A percentile compares a stretch with the other conserved stretches of the same genome.
Conservation (phyloP, 2,888 invertebrate genomes). For the Phorcus lineatus region DNA sequence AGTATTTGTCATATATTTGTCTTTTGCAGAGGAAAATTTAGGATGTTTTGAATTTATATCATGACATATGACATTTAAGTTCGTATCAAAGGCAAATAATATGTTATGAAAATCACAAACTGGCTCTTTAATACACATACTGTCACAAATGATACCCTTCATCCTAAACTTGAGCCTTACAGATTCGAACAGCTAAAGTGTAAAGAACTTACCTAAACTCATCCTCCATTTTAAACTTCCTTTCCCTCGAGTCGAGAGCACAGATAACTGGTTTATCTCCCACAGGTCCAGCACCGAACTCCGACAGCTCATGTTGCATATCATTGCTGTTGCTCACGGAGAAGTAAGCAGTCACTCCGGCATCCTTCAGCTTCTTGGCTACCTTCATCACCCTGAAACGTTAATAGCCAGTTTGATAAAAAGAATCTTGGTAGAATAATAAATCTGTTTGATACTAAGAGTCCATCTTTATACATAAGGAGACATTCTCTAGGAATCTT, state of each 20-base stretch:
- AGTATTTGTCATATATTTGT: too few species aligned
- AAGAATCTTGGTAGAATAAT: too few species aligned
- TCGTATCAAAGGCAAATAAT: too few species aligned
- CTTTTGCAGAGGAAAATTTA: too few species aligned
- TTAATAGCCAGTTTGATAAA: not conserved
- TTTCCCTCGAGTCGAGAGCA: slow-evolving; percentile 87
- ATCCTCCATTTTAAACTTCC: slow-evolving; percentile 91
- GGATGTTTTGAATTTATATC: too few species aligned
- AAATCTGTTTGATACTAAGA: too few species aligned
- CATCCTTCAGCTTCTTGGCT: slow-evolving; percentile 82
- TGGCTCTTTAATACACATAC: too few species aligned
- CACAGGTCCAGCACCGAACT: slow-evolving; percentile 90
- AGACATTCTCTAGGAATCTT: too few species aligned
- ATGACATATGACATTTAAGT: too few species aligned
- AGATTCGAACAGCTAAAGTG: not conserved
- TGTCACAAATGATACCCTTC: too few species aligned
- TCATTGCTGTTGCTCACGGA: slow-evolving; percentile 95
- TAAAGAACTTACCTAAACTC: slow-evolving; percentile 86
- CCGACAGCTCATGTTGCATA: slow-evolving; percentile 94
- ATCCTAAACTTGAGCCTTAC: not conserved
- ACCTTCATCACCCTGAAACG: slow-evolving; percentile 87
- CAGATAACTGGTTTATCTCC: slow-evolving; percentile 93
- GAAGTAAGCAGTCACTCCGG: slow-evolving; percentile 82
- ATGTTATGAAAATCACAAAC: too few species aligned
- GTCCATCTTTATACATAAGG: too few species aligned